Base-by-base conservation (phyloP, 2,113 vertebrate species). In the Albula glossodonta region DNA sequence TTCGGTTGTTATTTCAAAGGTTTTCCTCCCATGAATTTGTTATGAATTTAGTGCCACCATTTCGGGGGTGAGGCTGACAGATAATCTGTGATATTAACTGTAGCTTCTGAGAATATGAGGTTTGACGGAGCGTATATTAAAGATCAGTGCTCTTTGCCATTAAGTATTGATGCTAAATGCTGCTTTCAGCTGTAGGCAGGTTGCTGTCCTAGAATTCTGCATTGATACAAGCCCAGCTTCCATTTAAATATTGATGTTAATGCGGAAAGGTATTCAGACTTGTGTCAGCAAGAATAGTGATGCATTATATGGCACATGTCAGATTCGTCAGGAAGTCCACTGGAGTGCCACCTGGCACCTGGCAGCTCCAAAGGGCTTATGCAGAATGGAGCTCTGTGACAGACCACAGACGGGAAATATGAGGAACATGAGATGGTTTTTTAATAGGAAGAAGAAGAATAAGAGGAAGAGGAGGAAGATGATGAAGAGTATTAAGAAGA, bases 231-330 rank as follows among this genome's bases (percentile, higher is more conserved):
- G 13, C 11, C 51, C 50, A 31, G 50, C 17, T 10, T 6, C 6
- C 25, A 48, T 53, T 60, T 5, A 57, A 80, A 60, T 83, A 63
- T 83, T 51, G 17, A 52, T 84, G 9, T 51, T 84, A 84, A 84
- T 51, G n/a, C 22, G 12, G 53, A 41, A 60, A 83, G 25, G 51
- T 83, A 53, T 25, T 81, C 80, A 81, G 51, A 25, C 56, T 52
- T 53, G 19, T 53, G 80, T 53, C 51, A 25, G 22, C 19, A 51
- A 13, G 17, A 81, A 50, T 12, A 51, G 19, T 22, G 17, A 81
- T 81, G 22, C 25, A 25, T 31, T 6, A 41, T 4, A 11, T 56
- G n/a, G n/a, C 52, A 56, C 51, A n/a, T n/a, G n/a, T 56, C 51
- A 81, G 11, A n/a, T 53, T 51, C 17, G 15, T 51, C 19, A n/a